Evolutionary conservation across 2,888 invertebrate genomes (phyloP).

Genomic region (Drosophila flavopinicola): DNA sequence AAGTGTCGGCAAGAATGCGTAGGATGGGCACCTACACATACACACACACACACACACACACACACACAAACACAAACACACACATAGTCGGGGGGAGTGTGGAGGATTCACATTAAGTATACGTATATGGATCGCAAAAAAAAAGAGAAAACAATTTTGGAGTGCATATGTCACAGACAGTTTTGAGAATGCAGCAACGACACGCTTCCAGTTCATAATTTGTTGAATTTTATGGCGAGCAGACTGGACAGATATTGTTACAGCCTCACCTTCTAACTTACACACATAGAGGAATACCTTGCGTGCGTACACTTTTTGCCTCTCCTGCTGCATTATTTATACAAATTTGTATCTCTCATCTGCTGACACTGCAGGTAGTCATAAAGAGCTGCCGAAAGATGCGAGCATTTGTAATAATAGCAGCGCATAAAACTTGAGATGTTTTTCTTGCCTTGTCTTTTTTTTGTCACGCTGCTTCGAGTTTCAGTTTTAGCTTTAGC

Average conservation of each 20-base stretch:
- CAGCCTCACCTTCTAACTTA: slow-evolving; percentile 7
- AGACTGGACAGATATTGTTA: slow-evolving; percentile 9
- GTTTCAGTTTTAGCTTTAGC: slow-evolving; percentile 37
- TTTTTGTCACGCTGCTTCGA: slow-evolving; percentile 24
- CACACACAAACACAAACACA: background rate
- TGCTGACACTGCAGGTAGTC: slow-evolving; percentile 69
- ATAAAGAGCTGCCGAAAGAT: slow-evolving; percentile 57
- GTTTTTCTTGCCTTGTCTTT: slow-evolving; percentile 10
- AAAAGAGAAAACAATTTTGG: slow-evolving; percentile 29
- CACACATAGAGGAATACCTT: background rate
- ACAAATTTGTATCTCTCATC: slow-evolving; percentile 60
- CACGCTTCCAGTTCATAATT: slow-evolving; percentile 70
- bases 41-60: slow-evolving; percentile 1
- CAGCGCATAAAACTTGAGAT: slow-evolving; percentile 64
- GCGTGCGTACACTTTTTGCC: slow-evolving; percentile 18
- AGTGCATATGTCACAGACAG: slow-evolving; percentile 68
- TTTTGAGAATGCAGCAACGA: slow-evolving; percentile 32
- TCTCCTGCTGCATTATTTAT: slow-evolving; percentile 58
- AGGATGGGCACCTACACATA: slow-evolving; percentile 39
- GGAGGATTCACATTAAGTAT: slow-evolving; percentile 24
- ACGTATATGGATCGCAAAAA: slow-evolving; percentile 39
- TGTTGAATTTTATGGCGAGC: slow-evolving; percentile 56
- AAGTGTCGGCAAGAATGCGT: slow-evolving; percentile 59
- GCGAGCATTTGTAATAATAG: slow-evolving; percentile 64
- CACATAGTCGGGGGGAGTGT: background rate